phyloP scores from a whole-genome alignment of 2,113 vertebrate genomes.

The Pterophyllum scalare region DNA sequence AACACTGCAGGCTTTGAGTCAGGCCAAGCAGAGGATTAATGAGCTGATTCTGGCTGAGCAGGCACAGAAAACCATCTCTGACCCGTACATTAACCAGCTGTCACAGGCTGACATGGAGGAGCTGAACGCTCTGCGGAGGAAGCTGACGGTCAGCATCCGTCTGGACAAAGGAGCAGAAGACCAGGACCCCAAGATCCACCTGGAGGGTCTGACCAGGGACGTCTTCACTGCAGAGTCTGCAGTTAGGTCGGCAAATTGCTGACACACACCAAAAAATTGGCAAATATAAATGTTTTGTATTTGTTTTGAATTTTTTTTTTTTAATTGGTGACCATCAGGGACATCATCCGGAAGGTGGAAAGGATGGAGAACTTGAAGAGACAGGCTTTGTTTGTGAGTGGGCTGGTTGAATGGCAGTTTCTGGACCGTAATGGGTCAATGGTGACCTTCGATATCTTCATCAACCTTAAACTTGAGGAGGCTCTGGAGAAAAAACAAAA shows the following conservation, averaged over 20 bases:
- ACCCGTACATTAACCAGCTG: conserved; percentile 79
- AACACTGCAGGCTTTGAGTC: conserved; percentile 44
- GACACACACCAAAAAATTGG: neutral
- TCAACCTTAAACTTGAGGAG: conserved; percentile 84
- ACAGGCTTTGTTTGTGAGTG: conserved; percentile 72
- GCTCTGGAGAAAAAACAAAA: conserved; percentile 53
- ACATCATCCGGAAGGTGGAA: conserved; percentile 79
- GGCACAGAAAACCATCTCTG: conserved; percentile 51
- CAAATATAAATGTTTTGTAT: no score
- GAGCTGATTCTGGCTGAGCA: conserved; percentile 82
- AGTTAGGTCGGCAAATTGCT: conserved; percentile 26
- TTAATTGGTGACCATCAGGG: conserved; percentile 49
- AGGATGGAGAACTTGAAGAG: conserved; percentile 56
- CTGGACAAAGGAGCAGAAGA: conserved; percentile 50
- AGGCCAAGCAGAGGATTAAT: conserved; percentile 69
- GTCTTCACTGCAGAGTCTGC: conserved; percentile 67
- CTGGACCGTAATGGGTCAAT: fast-evolving
- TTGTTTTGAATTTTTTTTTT: no score
- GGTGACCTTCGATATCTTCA: conserved; percentile 77
- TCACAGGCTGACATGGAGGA: conserved; percentile 57
- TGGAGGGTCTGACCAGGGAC: conserved; percentile 86
- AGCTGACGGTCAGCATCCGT: conserved; percentile 77
- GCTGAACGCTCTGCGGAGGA: conserved; percentile 80
- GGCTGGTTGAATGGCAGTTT: conserved; percentile 85
- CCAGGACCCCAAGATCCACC: conserved; percentile 70